Percentiles rank a stretch among this genome's conserved stretches.
Conservation (phyloP, 2,113 vertebrate species). For the Centrocercus urophasianus region DNA sequence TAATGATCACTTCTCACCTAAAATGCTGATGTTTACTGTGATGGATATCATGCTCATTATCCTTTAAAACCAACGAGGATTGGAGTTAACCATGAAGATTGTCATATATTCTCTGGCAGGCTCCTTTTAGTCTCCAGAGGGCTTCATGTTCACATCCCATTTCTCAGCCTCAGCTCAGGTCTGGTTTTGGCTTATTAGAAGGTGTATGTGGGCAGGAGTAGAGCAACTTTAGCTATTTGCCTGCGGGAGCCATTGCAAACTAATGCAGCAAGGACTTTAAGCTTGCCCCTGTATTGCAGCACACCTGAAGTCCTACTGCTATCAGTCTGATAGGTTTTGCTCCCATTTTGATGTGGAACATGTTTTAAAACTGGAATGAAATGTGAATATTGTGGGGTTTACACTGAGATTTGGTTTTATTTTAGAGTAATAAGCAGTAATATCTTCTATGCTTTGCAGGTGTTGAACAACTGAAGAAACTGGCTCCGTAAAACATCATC, state of each 20-base stretch:
- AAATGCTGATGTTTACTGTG: neutral
- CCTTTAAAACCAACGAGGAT: neutral
- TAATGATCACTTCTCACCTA: neutral
- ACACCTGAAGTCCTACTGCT: neutral
- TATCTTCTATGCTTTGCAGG: neutral
- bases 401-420: neutral
- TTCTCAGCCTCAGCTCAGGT: neutral
- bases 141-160: neutral
- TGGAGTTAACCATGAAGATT: neutral
- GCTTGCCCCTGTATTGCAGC: neutral
- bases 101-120: neutral
- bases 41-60: neutral
- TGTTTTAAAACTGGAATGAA: neutral
- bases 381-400: neutral
- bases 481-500: neutral
- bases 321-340: neutral
- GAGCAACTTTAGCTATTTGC: neutral
- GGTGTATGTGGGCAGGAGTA: neutral
- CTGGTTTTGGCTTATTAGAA: neutral
- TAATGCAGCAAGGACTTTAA: neutral
- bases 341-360: neutral
- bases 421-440: neutral
- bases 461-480: neutral
- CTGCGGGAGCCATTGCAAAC: neutral
- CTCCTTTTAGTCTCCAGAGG: neutral